Evolutionary conservation across 2,888 invertebrate species (phyloP), one percentile per base, ranked within the genome.

Genomic region (Calliopum simillimum): DNA sequence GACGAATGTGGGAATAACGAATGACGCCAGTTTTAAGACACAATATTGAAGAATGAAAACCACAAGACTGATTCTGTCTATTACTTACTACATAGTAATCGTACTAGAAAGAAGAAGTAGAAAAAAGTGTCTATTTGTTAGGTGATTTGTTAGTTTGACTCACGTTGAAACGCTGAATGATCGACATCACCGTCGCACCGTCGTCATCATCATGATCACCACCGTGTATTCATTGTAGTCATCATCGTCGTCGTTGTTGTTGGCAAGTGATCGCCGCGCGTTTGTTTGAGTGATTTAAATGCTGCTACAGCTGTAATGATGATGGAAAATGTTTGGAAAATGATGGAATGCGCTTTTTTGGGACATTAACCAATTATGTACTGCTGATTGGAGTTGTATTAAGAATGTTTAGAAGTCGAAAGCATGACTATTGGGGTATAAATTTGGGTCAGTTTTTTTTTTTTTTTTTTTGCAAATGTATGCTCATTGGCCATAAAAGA

Each of bases 1-100:
- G 77, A 76, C 74, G 77, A 77, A 78, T 78, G 77, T 76, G 76
- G 77, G 76, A 76, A 78, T 72, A 72, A 55, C 73, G 74, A 76
- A 73, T 76, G 76, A 77, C 75, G 76, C 76, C 75, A 75, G 73
- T 74, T 72, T 71, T 8, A 67, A 61, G 71, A 69, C 69, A 69
- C 69, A 8, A 33, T 33, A 33, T 33, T 33, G 33, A 33, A 33
- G 33, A 33, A 33, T 33, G 62, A 46, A 62, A 46, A 58, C 25
- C 55, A 21, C 55, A 13, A 23, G 21, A 19, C 21, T 21, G 41
- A n/a, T n/a, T 33, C 58, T 33, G 33, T 58, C 58, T 58, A 33
- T 14, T 33, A 33, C 8, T 33, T n/a, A n/a, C n/a, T n/a, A n/a
- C n/a, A n/a, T n/a, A n/a, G n/a, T n/a, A n/a, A n/a, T n/a, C n/a